Conservation (phyloP, 2,888 invertebrate genomes). For the Limenitis camilla region DNA sequence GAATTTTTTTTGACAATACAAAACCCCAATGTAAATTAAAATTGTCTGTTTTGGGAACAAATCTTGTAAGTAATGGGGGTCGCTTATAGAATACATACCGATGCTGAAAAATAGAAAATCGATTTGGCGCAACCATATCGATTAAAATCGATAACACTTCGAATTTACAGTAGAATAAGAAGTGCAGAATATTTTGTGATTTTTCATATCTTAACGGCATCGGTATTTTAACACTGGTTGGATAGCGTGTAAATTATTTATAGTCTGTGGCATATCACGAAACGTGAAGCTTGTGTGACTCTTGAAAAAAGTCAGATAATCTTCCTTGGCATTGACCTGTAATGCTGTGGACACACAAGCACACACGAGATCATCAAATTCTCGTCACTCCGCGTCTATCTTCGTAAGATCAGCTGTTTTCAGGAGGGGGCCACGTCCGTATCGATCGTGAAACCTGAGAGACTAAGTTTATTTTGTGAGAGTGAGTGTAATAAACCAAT, state of each 20-base stretch:
- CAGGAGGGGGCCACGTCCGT: no score
- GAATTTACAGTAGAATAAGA: neutral
- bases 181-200: neutral
- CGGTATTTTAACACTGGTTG: conserved; percentile 10
- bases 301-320: conserved; percentile 32
- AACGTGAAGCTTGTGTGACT: conserved; percentile 39
- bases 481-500: no score
- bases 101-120: neutral
- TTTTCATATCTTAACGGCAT: conserved; percentile 2
- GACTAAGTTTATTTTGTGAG: no score
- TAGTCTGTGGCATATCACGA: conserved; percentile 66
- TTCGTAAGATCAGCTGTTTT: no score
- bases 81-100: conserved; percentile 13
- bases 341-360: no score
- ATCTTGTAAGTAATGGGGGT: conserved; percentile 32
- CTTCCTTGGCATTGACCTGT: no score
- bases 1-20: conserved; percentile 9
- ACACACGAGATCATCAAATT: no score
- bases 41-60: conserved; percentile 64
- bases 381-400: no score
- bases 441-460: no score
- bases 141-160: neutral
- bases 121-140: neutral
- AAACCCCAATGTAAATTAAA: conserved; percentile 30
- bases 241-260: conserved; percentile 43